Conservation (phyloP, 2,888 invertebrate genomes). For the Xestobium rufovillosum region DNA sequence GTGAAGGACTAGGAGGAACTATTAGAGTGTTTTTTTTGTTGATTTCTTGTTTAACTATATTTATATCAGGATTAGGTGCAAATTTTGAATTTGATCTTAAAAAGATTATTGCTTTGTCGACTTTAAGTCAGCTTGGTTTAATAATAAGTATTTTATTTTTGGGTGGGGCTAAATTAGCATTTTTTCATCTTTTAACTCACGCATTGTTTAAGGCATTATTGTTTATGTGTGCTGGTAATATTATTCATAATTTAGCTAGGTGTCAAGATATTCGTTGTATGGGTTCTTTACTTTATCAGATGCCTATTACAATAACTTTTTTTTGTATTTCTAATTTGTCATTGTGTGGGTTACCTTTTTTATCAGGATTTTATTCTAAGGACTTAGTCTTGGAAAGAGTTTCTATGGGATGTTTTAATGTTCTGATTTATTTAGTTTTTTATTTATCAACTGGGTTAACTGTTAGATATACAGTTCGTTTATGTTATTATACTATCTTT, state of each 20-base stretch:
- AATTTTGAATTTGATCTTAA: no score
- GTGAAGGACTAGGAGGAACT: no score
- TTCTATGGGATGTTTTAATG: conserved; percentile 48
- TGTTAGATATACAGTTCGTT: no score
- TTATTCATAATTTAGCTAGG: conserved; percentile 59
- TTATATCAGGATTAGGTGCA: no score
- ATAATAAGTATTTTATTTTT: no score
- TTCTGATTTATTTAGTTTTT: conserved; percentile 49
- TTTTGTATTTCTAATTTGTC: conserved; percentile 38
- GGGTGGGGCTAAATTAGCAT: conserved; percentile 53
- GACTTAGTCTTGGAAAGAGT: conserved; percentile 55
- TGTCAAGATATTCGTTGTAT: conserved; percentile 67
- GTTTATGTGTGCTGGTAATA: conserved; percentile 62
- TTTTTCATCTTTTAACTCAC: conserved; percentile 67
- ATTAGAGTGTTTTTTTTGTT: no score
- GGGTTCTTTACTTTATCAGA: conserved; percentile 43
- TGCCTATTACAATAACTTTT: conserved; percentile 49
- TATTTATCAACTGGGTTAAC: conserved; percentile 53
- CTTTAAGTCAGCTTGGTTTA: no score
- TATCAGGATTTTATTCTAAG: conserved; percentile 53
- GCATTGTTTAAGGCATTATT: conserved; percentile 70
- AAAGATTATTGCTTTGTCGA: no score
- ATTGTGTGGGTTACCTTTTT: conserved; percentile 43
- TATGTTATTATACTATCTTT: conserved; percentile 49
- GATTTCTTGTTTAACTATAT: no score